A percentile compares a stretch with the other conserved stretches of the same genome.
These are phyloP conservation scores for Chlorops oryzae DNA, from an alignment of 1,140 invertebrate genomes.

Conservation along the genomic window DNA sequence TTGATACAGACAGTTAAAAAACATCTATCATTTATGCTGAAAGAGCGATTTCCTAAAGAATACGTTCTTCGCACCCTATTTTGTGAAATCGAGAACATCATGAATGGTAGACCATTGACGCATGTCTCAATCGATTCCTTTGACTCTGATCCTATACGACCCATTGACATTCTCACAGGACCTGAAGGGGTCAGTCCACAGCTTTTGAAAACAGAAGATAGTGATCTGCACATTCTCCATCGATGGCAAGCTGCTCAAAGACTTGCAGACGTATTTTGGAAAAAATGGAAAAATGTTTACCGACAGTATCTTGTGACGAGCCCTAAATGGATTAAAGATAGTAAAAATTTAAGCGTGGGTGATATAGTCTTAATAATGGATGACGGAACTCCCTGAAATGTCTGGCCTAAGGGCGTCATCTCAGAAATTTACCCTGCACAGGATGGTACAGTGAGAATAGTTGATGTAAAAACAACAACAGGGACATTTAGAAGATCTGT, in stretches of 20 bases:
- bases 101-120: constrained; percentile 23
- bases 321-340: constrained; percentile 2
- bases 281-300: constrained; percentile 1
- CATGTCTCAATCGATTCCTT: constrained; percentile 22
- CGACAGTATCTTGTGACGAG: no score
- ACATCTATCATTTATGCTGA: no score
- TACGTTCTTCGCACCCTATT: no score
- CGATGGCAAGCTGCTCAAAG: no score
- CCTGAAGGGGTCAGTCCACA: no score
- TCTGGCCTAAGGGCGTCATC: constrained; percentile 18
- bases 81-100: constrained; percentile 24
- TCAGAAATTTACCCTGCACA: constrained; percentile 15
- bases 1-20: no score
- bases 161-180: no score
- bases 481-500: constrained; percentile 4
- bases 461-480: constrained; percentile 18
- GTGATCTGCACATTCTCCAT: no score
- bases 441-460: constrained; percentile 18
- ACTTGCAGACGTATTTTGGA: no score
- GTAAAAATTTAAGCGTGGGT: background rate
- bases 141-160: constrained; percentile 3
- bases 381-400: constrained; percentile 9
- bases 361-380: constrained; percentile 10
- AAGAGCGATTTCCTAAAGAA: constrained; percentile 13
- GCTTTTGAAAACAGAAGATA: no score